phyloP scores from a whole-genome alignment of 2,888 invertebrate species.

The Pristionchus entomophagus region DNA sequence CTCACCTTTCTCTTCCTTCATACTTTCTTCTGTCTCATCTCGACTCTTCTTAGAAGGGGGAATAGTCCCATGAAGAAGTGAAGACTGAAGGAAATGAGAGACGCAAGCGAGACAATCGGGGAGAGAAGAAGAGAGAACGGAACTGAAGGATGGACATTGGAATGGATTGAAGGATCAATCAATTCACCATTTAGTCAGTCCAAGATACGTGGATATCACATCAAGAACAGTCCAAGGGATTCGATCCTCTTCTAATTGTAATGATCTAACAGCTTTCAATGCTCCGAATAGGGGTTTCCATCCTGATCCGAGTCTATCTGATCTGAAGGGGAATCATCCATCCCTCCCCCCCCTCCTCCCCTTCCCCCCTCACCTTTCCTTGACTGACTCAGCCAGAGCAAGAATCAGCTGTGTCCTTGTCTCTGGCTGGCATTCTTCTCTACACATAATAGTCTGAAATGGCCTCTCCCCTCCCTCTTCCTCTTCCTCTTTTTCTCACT shows the following conservation, averaged over 20 bases:
- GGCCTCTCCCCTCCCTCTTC: background rate
- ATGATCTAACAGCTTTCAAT: conserved; percentile 83
- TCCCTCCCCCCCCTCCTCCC: background rate
- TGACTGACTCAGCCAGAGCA: conserved; percentile 93
- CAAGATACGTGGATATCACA: conserved; percentile 93
- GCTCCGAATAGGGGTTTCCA: conserved; percentile 97
- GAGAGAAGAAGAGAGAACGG: conserved; percentile 62
- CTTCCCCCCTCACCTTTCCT: conserved; percentile 32
- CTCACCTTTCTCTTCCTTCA: conserved; percentile 17
- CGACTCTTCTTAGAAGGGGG: background rate
- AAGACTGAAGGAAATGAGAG: conserved; percentile 67
- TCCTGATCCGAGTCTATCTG: conserved; percentile 93
- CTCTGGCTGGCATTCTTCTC: conserved; percentile 93
- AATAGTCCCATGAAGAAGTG: conserved; percentile 30
- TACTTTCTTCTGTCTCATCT: background rate
- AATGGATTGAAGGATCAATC: conserved; percentile 80
- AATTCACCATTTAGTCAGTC: conserved; percentile 91
- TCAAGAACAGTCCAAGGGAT: conserved; percentile 81
- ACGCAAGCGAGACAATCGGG: conserved; percentile 68
- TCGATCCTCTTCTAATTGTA: conserved; percentile 55
- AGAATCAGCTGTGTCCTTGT: conserved; percentile 93
- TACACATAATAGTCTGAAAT: conserved; percentile 89
- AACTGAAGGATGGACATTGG: conserved; percentile 48
- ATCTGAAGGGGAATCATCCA: conserved; percentile 9
- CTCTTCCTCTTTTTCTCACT: conserved; percentile 1